A percentile compares a stretch with the other conserved stretches of the same genome.
Conservation (phyloP, 2,888 invertebrate species). For the Ecliptopera silaceata region DNA sequence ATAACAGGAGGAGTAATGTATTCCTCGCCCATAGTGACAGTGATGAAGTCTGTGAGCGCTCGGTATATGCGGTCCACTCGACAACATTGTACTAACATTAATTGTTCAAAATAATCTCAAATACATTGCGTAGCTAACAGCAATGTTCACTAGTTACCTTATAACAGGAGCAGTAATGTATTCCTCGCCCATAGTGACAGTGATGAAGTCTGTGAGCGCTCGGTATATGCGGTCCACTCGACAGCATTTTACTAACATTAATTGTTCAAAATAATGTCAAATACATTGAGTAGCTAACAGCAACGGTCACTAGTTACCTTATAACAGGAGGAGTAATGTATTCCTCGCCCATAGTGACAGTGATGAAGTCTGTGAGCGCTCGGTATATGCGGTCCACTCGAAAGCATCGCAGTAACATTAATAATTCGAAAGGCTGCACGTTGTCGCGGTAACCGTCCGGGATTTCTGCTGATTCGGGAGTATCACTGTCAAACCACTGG, state of each 20-base stretch:
- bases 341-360: constrained; percentile 91
- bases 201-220: too few relatives aligned
- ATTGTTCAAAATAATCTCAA: too few relatives aligned
- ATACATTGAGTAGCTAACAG: too few relatives aligned
- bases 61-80: too few relatives aligned
- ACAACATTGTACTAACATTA: too few relatives aligned
- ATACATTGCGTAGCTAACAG: too few relatives aligned
- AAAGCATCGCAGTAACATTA: constrained; percentile 95
- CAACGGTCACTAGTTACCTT: constrained; percentile 56
- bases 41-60: too few relatives aligned
- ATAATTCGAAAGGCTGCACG: constrained; percentile 85
- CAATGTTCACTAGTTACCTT: too few relatives aligned
- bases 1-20: too few relatives aligned
- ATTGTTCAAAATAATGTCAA: constrained; percentile 26
- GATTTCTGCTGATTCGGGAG: constrained; percentile 88
- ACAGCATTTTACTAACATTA: constrained; percentile 95
- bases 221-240: constrained; percentile 93
- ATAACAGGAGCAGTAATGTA: too few relatives aligned
- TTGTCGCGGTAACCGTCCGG: constrained; percentile 88
- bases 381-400: constrained; percentile 94
- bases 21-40: too few relatives aligned
- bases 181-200: too few relatives aligned
- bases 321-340: constrained; percentile 94
- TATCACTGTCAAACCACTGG: constrained; percentile 93
- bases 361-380: constrained; percentile 92